Evolutionary conservation across 53 echinoderm and acorn worm species (phyloP), one percentile per base, ranked within the genome.

Genomic region (Patiria pectinifera): DNA sequence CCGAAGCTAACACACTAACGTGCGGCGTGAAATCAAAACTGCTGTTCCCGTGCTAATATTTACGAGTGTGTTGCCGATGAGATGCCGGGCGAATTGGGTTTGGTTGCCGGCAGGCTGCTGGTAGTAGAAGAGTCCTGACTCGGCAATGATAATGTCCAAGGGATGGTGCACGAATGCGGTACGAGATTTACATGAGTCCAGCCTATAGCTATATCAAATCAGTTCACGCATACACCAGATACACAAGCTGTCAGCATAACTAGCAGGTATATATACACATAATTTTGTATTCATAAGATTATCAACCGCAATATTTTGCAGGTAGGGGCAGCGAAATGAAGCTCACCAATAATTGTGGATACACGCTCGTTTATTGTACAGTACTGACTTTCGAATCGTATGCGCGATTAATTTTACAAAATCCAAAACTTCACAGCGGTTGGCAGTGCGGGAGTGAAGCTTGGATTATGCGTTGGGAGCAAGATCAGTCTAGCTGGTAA

Each of bases 21-120:
- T 87, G 61, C 59, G 77, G 62, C 77, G 88, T 88, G 61, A 25
- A 88, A 88, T 88, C 77, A 88, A 62, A 44, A 53, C 53, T 53
- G 75, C 71, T 86, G 86, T 79, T 47, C 82, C 59, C 59, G 82
- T n/a, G 58, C 23, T 82, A 82, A 82, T 59, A 16, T 82, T 23
- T 22, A 44, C 82, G 60, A 82, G 23, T 58, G 59, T 82, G 82
- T 82, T 59, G 82, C 82, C 82, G 24, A 24, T 35, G 59, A 45
- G 59, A 82, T 82, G 45, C 44, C 59, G 12, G 58, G 59, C 16
- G 59, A 82, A 46, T 18, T 82, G 59, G 48, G 46, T 48, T 53
- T 5, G 25, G 58, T 59, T 82, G 23, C 82, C 59, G 82, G 59
- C 59, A 82, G 82, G 82, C 82, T 78, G 12, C 25, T 24, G n/a